Conservation (phyloP, 1,140 invertebrate genomes). For the Anagrus nilaparvatae region DNA sequence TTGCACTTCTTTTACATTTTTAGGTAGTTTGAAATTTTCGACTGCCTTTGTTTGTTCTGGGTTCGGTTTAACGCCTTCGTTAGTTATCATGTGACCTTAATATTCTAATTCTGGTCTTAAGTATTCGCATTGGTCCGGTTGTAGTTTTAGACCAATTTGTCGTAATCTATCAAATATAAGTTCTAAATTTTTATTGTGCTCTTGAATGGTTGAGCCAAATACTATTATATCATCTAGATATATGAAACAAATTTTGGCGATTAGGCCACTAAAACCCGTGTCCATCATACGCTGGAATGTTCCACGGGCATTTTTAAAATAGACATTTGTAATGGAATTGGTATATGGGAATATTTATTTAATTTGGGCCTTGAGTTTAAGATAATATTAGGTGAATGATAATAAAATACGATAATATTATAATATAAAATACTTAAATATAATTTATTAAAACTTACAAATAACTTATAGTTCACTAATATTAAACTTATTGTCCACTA, state of each 20-base stretch:
- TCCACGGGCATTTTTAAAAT: neutral
- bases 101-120: neutral
- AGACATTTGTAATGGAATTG: too few species aligned
- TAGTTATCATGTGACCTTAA: neutral
- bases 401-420: too few species aligned
- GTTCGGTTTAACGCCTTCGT: neutral
- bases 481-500: too few species aligned
- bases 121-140: neutral
- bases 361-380: too few species aligned
- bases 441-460: too few species aligned
- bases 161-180: neutral
- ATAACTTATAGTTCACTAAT: too few species aligned
- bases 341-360: too few species aligned
- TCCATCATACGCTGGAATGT: conserved; percentile 5
- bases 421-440: too few species aligned
- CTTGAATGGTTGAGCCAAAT: neutral
- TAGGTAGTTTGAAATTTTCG: neutral
- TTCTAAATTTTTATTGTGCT: neutral
- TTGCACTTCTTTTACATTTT: neutral
- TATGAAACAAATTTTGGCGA: neutral
- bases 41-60: neutral
- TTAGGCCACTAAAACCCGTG: neutral
- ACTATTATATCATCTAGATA: neutral
- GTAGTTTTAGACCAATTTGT: neutral
- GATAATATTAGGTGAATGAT: too few species aligned